Base-by-base conservation (phyloP, 92 coral and sea anemone genomes). In the Phymanthus crucifer region DNA sequence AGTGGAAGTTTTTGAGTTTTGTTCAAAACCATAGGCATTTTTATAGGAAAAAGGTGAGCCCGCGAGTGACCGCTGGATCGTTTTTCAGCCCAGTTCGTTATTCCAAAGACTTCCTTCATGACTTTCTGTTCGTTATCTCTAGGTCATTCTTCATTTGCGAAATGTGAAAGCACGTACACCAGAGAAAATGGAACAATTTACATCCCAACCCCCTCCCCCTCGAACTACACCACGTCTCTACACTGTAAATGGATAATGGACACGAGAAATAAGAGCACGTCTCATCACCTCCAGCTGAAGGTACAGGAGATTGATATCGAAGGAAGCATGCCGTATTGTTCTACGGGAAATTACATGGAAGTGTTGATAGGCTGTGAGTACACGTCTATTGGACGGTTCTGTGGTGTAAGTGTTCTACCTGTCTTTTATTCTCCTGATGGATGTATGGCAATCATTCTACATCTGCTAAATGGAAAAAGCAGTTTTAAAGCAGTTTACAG, bases 341-440 rank as follows among this genome's bases (percentile, higher is more conserved):
- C 32, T 12, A 40, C 32, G 27, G 92, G 87, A 1, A 79, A 77
- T 46, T 77, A 80, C 33, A 47, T 89, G 1, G 89, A 89, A 56
- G 54, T 89, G 12, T 85, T 89, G 0, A 57, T 89, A 40, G 92
- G 92, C 12, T 89, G 92, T 46, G 66, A 32, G 47, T 80, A 36
- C 6, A 72, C 68, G 10, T 85, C 92, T 12, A 37, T 85, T 54
- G 92, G 92, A 8, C 79, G 81, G 50, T 89, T 84, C 31, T 89
- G 92, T 69, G 92, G 89, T 5, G 77, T 76, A 65, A 66, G 54
- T 9, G 45, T 79, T 1, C 66, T 85, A 7, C 92, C 92, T 40
- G 70, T 81, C 3, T 70, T 89, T 4, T 89, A 84, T 73, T 89
- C 92, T 3, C 29, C 84, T 12, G 92, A 89, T 61, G 86, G 87